Conservation (phyloP, 37 sponge, comb jelly and placozoan genomes). For the Aplysina aerophoba region DNA sequence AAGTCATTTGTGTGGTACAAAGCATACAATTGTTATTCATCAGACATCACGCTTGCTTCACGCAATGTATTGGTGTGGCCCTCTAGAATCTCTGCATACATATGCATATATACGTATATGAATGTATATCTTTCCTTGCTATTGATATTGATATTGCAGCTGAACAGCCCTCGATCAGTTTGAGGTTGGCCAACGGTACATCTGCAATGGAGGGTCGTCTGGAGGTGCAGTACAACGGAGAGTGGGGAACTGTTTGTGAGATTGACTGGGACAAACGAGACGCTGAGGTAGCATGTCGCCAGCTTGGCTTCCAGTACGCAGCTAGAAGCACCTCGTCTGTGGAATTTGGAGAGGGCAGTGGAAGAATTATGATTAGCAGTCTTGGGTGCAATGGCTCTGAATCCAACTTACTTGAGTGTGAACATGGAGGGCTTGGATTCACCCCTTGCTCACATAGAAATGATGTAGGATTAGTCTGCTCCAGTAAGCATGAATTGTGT, state of each 20-base stretch:
- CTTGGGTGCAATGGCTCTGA: constrained; percentile 4
- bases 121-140: no score
- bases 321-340: neutral
- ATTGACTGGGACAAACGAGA: neutral
- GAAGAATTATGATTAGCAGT: neutral
- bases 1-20: no score
- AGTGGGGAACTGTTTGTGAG: constrained; percentile 26
- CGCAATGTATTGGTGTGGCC: no score
- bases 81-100: neutral
- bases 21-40: no score
- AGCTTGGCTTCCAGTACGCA: constrained; percentile 1
- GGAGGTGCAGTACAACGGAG: neutral
- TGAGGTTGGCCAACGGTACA: constrained; percentile 2
- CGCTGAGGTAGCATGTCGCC: constrained; percentile 10
- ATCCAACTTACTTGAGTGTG: neutral
- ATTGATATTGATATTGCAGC: neutral
- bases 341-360: constrained; percentile 13
- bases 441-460: neutral
- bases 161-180: neutral
- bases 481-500: neutral
- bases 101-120: neutral
- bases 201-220: neutral
- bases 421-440: constrained; percentile 8
- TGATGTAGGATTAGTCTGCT: constrained; percentile 21
- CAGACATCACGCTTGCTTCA: no score